phyloP scores from a whole-genome alignment of 2,888 invertebrate species.

The Sialis fuliginosa region DNA sequence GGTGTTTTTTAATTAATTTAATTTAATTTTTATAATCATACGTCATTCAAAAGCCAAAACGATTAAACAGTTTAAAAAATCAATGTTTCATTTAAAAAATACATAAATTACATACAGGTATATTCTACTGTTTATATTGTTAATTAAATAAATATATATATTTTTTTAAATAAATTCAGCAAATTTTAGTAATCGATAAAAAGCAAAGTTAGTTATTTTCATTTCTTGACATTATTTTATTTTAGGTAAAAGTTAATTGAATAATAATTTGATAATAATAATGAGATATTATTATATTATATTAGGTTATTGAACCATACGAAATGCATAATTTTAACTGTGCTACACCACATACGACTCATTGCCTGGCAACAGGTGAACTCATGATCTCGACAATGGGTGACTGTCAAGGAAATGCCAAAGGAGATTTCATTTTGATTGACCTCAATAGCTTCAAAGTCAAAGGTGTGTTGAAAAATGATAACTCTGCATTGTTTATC shows the following conservation, averaged over 20 bases:
- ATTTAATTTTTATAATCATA: too few species aligned
- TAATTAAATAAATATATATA: too few species aligned
- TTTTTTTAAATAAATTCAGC: too few species aligned
- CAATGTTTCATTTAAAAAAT: background rate
- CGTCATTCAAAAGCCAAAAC: too few species aligned
- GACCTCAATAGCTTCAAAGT: constrained; percentile 64
- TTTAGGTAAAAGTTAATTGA: too few species aligned
- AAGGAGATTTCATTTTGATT: constrained; percentile 76
- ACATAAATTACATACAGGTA: background rate
- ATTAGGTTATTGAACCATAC: constrained; percentile 60
- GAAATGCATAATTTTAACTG: constrained; percentile 60
- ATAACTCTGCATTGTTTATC: too few species aligned
- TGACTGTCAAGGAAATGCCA: constrained; percentile 64
- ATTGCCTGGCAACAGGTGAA: constrained; percentile 82
- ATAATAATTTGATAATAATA: background rate
- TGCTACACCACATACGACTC: constrained; percentile 82
- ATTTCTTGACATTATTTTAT: too few species aligned
- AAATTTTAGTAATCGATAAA: too few species aligned
- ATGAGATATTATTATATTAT: constrained; percentile 6
- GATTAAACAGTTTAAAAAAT: background rate
- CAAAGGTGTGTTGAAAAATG: constrained; percentile 32
- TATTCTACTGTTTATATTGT: too few species aligned
- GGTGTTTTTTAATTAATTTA: constrained; percentile 23
- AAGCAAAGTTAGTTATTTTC: too few species aligned
- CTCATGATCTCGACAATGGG: constrained; percentile 94